Evolutionary conservation across 2,888 invertebrate species (phyloP).

Genomic region (Netelia fuscicornis): DNA sequence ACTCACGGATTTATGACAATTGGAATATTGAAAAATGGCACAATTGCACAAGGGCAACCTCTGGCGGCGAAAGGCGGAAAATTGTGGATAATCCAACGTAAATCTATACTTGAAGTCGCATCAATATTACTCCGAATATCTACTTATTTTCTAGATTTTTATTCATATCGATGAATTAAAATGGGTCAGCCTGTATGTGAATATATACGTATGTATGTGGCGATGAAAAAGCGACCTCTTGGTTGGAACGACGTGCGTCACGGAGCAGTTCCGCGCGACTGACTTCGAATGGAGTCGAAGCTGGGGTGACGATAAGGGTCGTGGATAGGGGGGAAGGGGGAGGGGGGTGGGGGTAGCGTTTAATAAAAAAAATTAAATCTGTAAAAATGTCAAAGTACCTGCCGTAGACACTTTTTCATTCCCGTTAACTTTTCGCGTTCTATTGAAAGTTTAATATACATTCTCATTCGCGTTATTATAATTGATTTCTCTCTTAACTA

Average conservation of each 20-base stretch:
- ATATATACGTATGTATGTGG: conserved; percentile 23
- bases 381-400: conserved; percentile 41
- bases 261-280: conserved; percentile 68
- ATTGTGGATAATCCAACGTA: too few relatives aligned
- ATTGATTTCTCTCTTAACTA: too few relatives aligned
- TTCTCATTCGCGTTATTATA: too few relatives aligned
- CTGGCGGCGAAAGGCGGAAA: too few relatives aligned
- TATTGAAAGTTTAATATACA: too few relatives aligned
- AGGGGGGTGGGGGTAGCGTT: neutral
- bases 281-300: conserved; percentile 63
- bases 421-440: too few relatives aligned
- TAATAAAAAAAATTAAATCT: conserved; percentile 15
- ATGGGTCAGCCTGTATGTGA: neutral
- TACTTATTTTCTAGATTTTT: too few relatives aligned
- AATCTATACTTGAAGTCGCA: too few relatives aligned
- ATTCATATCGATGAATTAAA: neutral
- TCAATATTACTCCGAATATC: too few relatives aligned
- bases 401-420: neutral
- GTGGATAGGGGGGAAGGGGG: neutral
- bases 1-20: too few relatives aligned
- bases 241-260: conserved; percentile 42
- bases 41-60: too few relatives aligned
- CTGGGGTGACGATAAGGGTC: conserved; percentile 48
- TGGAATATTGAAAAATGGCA: too few relatives aligned
- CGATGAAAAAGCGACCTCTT: conserved; percentile 44